Percentiles rank a stretch among this genome's conserved stretches.
Conservation (phyloP, 92 coral and sea anemone species). For the Palythoa grandis region DNA sequence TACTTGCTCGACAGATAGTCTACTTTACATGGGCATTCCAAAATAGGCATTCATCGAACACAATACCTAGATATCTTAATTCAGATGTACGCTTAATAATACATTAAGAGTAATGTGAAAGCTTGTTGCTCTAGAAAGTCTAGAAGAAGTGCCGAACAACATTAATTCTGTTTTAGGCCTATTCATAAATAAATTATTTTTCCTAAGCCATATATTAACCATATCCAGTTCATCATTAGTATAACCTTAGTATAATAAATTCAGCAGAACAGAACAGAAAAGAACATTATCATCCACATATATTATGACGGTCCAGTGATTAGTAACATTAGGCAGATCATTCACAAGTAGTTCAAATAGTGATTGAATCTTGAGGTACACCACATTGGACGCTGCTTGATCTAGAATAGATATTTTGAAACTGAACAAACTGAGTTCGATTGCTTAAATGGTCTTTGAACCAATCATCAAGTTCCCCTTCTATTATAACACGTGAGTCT, state of each 20-base stretch:
- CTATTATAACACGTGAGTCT: too few species aligned
- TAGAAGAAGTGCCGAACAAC: background rate
- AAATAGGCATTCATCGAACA: constrained; percentile 37
- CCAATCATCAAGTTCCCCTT: too few species aligned
- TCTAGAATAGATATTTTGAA: too few species aligned
- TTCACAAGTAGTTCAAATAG: background rate
- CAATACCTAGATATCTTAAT: constrained; percentile 42
- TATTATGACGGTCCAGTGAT: constrained; percentile 8
- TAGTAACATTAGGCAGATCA: background rate
- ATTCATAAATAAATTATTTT: too few species aligned
- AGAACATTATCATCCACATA: constrained; percentile 45
- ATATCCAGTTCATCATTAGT: too few species aligned
- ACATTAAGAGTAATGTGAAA: too few species aligned
- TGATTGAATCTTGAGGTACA: too few species aligned
- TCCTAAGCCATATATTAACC: background rate
- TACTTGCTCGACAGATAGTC: constrained; percentile 43
- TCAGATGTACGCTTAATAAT: constrained; percentile 32
- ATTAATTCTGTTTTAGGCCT: background rate
- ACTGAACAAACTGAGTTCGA: too few species aligned
- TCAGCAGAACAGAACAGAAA: background rate
- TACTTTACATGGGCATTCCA: constrained; percentile 44
- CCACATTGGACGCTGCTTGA: too few species aligned
- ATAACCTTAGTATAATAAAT: too few species aligned
- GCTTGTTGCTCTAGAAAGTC: background rate
- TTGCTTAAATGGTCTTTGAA: too few species aligned